A percentile compares a stretch with the other conserved stretches of the same genome.
phyloP scores from a whole-genome alignment of 2,888 invertebrate genomes.

The Homarus gammarus region DNA sequence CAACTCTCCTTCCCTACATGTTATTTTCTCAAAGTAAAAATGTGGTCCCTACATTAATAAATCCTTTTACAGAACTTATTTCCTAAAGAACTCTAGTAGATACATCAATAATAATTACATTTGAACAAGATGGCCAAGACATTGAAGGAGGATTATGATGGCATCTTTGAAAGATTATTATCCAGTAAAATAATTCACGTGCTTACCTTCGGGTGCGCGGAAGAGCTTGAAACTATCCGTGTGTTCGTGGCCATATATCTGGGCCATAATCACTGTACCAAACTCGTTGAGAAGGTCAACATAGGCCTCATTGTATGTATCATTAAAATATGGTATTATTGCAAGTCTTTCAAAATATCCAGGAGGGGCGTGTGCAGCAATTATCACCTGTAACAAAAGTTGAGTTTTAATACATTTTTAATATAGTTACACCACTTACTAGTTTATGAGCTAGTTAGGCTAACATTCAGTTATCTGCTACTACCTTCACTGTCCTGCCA shows the following conservation, averaged over 20 bases:
- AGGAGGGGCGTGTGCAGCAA: slow-evolving; percentile 94
- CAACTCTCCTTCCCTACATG: no score
- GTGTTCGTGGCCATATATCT: slow-evolving; percentile 95
- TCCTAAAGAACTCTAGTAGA: no score
- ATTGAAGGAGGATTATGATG: not conserved
- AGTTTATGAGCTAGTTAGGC: no score
- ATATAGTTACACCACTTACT: slow-evolving; percentile 92
- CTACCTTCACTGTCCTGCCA: no score
- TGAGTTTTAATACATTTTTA: no score
- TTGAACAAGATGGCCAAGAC: not conserved
- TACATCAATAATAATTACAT: not conserved
- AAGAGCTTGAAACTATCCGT: slow-evolving; percentile 93
- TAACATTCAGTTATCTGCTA: no score
- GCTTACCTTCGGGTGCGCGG: slow-evolving; percentile 57
- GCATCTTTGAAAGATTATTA: not conserved
- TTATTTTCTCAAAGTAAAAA: no score
- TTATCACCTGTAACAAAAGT: slow-evolving; percentile 85
- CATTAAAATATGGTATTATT: slow-evolving; percentile 84
- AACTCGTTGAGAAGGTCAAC: slow-evolving; percentile 87
- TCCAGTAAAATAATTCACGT: not conserved
- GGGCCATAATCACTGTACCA: slow-evolving; percentile 90
- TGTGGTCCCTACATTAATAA: no score
- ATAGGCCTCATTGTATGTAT: slow-evolving; percentile 88
- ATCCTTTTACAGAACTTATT: no score
- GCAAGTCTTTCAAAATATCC: slow-evolving; percentile 86